Base-by-base conservation (phyloP, 2,797 vertebrate species). In the Chelidonichthys spinosus region DNA sequence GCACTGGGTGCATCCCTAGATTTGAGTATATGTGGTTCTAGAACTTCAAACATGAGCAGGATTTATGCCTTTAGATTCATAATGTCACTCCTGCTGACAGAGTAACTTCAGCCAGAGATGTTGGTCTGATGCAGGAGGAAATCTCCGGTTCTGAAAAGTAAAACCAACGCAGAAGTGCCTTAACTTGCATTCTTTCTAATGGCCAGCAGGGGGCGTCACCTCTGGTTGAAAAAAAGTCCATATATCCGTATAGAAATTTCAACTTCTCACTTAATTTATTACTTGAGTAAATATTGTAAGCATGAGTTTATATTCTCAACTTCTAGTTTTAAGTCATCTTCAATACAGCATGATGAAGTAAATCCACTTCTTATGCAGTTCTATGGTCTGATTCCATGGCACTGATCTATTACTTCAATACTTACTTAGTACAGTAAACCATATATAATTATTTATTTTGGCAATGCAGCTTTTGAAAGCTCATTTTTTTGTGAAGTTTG, bases 21-120 rank as follows among this genome's bases (percentile, higher is more conserved):
- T 56, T 37, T 37, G 35, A 17, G 54, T 35, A 33, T 56, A 35
- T 37, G 15, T 56, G 35, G 58, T 46, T 49, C 35, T 64, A 49
- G 53, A 68, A 66, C 37, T 54, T 63, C 33, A 42, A 58, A 63
- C 72, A 61, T 73, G 25, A 64, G 52, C 59, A 63, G 33, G 53
- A 32, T 69, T 66, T 40, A 42, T 43, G 35, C 32, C 18, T 42
- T 46, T 33, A n/a, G 14, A 43, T 79, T 36, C 73, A 50, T 33
- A 71, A 56, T 46, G 37, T 62, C 59, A 43, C 10, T 18, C 67
- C 69, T 25, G 47, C 39, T 36, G 15, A 44, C n/a, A 42, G 47
- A 43, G 25, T 14, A 25, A 43, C 37, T 11, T 40, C 37, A 66
- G 25, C 15, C 11, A 35, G 46, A 60, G 32, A 36, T 50, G 25